A percentile compares a stretch with the other conserved stretches of the same genome.
phyloP scores from a whole-genome alignment of 2,888 invertebrate genomes.

The Tinea trinotella region DNA sequence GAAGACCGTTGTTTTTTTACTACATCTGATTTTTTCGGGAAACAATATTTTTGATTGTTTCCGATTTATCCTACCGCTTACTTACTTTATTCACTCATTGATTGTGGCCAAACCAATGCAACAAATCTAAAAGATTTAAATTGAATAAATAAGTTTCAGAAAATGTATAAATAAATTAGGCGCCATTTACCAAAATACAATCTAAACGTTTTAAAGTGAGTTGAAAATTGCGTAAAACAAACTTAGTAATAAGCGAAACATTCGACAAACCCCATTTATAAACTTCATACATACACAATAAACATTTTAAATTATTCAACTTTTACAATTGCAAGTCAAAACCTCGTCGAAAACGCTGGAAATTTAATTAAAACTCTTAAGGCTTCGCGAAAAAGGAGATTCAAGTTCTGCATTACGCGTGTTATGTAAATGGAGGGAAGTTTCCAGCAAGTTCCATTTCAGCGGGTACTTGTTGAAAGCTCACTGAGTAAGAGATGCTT shows the following conservation, averaged over 20 bases:
- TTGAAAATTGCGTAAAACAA: neutral
- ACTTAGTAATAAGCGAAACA: slow-evolving; percentile 8
- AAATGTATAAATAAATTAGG: neutral
- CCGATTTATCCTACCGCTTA: no score
- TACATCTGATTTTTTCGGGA: no score
- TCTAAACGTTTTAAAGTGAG: neutral
- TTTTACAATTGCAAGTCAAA: slow-evolving; percentile 14
- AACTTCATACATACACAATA: slow-evolving; percentile 14
- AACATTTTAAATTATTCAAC: neutral
- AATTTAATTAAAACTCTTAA: slow-evolving; percentile 17
- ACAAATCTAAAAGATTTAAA: no score
- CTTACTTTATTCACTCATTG: no score
- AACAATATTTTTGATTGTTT: no score
- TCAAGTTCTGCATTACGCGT: slow-evolving; percentile 49
- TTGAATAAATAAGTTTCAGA: neutral
- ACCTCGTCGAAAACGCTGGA: neutral
- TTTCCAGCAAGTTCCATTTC: slow-evolving; percentile 27
- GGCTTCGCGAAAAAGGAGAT: slow-evolving; percentile 21
- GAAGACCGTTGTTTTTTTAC: no score
- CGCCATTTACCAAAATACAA: neutral
- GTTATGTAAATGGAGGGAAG: slow-evolving; percentile 50
- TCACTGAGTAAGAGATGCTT: slow-evolving; percentile 39
- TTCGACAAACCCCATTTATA: slow-evolving; percentile 3
- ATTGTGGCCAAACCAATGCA: no score
- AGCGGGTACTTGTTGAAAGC: slow-evolving; percentile 45